These are phyloP conservation scores for Atherix ibis DNA, from an alignment of 2,888 invertebrate species.

Conservation along the genomic window DNA sequence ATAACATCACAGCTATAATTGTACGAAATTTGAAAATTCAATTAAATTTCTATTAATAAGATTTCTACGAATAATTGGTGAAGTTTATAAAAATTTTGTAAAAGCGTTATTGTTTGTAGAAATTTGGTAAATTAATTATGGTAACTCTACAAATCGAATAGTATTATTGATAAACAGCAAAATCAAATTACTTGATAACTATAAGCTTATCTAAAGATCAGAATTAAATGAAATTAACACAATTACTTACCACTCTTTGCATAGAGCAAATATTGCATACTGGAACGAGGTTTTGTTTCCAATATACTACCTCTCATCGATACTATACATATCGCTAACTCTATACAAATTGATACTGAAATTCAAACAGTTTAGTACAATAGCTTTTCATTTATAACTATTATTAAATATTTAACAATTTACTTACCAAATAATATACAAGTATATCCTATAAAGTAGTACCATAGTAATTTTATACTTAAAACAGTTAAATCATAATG, in stretches of 20 bases:
- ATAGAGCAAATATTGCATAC: slow-evolving; percentile 68
- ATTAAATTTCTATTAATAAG: background rate
- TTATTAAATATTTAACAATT: slow-evolving; percentile 1
- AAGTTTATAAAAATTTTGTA: too few relatives aligned
- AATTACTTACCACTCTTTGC: slow-evolving; percentile 49
- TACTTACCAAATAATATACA: slow-evolving; percentile 31
- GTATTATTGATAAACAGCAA: background rate
- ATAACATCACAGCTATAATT: slow-evolving; percentile 50
- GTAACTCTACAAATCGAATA: too few relatives aligned
- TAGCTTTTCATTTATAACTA: background rate
- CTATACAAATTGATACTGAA: slow-evolving; percentile 44
- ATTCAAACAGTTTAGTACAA: background rate
- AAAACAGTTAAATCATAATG: slow-evolving; percentile 27
- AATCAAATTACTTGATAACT: too few relatives aligned
- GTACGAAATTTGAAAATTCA: slow-evolving; percentile 12
- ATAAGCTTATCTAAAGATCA: too few relatives aligned
- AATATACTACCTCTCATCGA: slow-evolving; percentile 68
- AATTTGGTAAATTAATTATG: too few relatives aligned
- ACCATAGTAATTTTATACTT: slow-evolving; percentile 31
- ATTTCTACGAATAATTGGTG: background rate
- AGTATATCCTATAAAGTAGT: slow-evolving; percentile 31
- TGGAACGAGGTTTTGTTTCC: slow-evolving; percentile 52
- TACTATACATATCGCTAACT: slow-evolving; percentile 54
- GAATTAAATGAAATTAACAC: too few relatives aligned
- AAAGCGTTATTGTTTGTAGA: too few relatives aligned